Conservation (phyloP, 2,888 invertebrate species). For the Seira ritae region DNA sequence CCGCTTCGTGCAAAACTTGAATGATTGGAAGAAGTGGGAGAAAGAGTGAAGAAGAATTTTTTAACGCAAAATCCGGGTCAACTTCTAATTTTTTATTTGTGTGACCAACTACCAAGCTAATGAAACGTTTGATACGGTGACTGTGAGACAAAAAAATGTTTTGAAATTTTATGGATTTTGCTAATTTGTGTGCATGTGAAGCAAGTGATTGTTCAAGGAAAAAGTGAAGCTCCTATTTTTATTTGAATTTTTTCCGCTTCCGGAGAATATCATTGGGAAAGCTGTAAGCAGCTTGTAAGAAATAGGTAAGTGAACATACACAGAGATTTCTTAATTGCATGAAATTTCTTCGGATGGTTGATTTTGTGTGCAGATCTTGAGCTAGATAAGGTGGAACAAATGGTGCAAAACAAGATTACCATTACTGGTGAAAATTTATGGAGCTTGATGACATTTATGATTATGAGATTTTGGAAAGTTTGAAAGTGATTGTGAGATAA, state of each 20-base stretch:
- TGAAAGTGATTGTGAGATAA: constrained; percentile 9
- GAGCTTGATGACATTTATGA: neutral
- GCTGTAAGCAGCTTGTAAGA: constrained; percentile 52
- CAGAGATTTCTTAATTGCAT: neutral
- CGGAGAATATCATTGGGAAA: constrained; percentile 14
- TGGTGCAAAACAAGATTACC: neutral
- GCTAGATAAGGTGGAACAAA: too few relatives aligned
- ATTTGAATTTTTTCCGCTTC: neutral
- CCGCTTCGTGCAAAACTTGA: constrained; percentile 32
- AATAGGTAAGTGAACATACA: constrained; percentile 25
- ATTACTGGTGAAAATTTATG: neutral
- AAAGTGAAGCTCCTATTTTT: neutral
- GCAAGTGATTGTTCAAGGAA: constrained; percentile 12
- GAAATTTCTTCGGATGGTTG: neutral
- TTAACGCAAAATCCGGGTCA: constrained; percentile 55
- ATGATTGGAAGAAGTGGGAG: constrained; percentile 62
- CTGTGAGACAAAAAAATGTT: neutral
- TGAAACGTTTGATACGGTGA: constrained; percentile 4
- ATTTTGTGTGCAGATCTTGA: too few relatives aligned
- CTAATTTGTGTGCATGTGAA: constrained; percentile 17
- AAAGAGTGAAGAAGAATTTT: constrained; percentile 37
- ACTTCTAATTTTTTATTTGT: constrained; percentile 34
- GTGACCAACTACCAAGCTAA: constrained; percentile 45
- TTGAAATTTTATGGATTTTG: constrained; percentile 31
- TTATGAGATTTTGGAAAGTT: constrained; percentile 35